Percentiles rank a stretch among this genome's conserved stretches.
Evolutionary conservation across 2,113 vertebrate genomes (phyloP).

Genomic region (Anhinga rufa): DNA sequence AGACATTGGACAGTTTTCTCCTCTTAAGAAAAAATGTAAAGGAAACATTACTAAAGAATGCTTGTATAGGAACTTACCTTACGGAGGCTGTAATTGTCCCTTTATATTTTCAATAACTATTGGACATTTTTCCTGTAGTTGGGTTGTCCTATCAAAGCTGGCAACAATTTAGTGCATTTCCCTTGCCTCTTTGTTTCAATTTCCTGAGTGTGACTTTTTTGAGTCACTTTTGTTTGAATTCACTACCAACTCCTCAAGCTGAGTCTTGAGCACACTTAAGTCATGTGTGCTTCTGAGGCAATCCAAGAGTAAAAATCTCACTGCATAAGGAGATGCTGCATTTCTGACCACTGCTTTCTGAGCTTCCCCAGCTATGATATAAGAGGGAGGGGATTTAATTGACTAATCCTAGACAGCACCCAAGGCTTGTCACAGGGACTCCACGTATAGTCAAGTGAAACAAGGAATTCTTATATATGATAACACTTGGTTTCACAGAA

Average conservation of each 20-base stretch:
- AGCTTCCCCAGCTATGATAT: background rate
- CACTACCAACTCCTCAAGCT: background rate
- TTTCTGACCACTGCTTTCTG: background rate
- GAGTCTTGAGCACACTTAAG: background rate
- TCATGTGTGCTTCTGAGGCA: background rate
- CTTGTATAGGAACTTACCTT: fast-evolving
- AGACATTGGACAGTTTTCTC: background rate
- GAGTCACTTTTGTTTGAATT: background rate
- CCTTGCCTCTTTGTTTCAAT: background rate
- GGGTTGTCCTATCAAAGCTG: background rate
- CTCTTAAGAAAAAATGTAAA: background rate
- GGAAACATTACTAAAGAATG: background rate
- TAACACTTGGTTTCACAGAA: background rate
- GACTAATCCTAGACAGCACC: background rate
- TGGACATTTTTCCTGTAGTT: background rate
- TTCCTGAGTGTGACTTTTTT: background rate
- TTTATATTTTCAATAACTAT: background rate
- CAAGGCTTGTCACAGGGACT: background rate
- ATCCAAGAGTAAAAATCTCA: background rate
- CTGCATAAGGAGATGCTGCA: background rate
- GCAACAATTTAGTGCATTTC: background rate
- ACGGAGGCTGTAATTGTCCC: background rate
- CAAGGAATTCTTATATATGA: background rate
- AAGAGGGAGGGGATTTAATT: background rate
- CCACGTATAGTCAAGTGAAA: background rate